These are phyloP conservation scores for Heterodera carotae DNA, from an alignment of 1,140 invertebrate species.

Conservation along the genomic window DNA sequence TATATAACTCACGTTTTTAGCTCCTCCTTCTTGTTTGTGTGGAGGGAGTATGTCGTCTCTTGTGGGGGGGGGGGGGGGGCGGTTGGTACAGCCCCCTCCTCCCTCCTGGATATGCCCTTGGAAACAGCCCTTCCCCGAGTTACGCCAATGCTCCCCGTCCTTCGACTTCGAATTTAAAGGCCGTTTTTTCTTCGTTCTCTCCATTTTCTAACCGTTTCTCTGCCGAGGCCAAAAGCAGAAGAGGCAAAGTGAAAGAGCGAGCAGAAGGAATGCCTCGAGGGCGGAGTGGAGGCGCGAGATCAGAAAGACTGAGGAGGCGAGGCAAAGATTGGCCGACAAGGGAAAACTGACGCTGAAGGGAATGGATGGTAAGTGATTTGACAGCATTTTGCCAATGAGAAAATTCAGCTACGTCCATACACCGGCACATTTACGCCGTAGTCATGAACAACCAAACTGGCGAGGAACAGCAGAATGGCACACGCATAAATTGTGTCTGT, in stretches of 20 bases:
- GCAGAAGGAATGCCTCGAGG: constrained; percentile 82
- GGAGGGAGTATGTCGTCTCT: too few species aligned
- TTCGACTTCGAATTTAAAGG: background rate
- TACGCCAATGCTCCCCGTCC: too few species aligned
- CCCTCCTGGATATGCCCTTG: too few species aligned
- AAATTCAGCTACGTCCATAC: constrained; percentile 58
- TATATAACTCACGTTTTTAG: too few species aligned
- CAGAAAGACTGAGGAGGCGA: constrained; percentile 76
- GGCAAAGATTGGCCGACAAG: constrained; percentile 53
- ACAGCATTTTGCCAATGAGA: background rate
- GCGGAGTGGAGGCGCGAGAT: constrained; percentile 80
- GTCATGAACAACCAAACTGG: constrained; percentile 87
- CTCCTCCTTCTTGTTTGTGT: too few species aligned
- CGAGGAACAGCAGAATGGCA: constrained; percentile 80
- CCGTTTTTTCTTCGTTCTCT: constrained; percentile 46
- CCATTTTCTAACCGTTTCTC: constrained; percentile 70
- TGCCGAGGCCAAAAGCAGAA: constrained; percentile 86
- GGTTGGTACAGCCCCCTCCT: too few species aligned
- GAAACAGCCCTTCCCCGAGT: too few species aligned
- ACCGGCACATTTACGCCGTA: constrained; percentile 80
- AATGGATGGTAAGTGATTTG: background rate
- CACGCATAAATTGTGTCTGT: constrained; percentile 94
- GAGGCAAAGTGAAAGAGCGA: constrained; percentile 82
- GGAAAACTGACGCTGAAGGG: constrained; percentile 54
- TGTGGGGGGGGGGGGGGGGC: too few species aligned